These are phyloP conservation scores for Gallirallus australis DNA, from an alignment of 2,797 vertebrate genomes.

Conservation along the genomic window DNA sequence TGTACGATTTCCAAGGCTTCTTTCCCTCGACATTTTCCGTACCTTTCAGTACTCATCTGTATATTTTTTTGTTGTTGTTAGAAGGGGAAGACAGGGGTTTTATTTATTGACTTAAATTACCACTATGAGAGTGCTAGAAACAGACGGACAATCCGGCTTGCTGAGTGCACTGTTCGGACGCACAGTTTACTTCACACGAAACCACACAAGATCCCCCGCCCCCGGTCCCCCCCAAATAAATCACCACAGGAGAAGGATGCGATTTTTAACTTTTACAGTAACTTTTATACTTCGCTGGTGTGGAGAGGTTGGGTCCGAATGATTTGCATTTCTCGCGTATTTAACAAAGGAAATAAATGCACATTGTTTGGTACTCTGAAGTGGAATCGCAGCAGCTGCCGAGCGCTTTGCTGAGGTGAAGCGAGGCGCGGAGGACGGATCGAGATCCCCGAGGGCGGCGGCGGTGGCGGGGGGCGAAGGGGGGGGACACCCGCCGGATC, in stretches of 20 bases:
- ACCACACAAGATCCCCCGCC: not conserved
- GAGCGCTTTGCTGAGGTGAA: not conserved
- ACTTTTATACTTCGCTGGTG: slow-evolving; percentile 69
- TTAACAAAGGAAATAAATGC: slow-evolving; percentile 28
- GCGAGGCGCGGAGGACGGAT: not conserved
- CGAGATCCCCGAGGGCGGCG: not conserved
- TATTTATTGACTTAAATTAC: slow-evolving; percentile 80
- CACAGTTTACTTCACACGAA: slow-evolving; percentile 29
- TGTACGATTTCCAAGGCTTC: not conserved
- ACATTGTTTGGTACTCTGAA: not conserved
- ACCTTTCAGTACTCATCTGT: slow-evolving; percentile 51
- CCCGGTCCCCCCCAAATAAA: not conserved
- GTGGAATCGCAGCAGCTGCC: not conserved
- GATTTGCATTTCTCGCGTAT: slow-evolving; percentile 53
- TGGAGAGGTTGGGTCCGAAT: slow-evolving; percentile 38
- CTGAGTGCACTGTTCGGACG: slow-evolving; percentile 23
- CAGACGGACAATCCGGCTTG: slow-evolving; percentile 24
- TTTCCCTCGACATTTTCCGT: slow-evolving; percentile 45
- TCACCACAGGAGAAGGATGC: not conserved
- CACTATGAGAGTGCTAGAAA: slow-evolving; percentile 61
- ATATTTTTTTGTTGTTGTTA: slow-evolving; percentile 63
- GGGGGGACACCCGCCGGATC: not conserved
- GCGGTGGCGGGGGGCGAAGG: not conserved
- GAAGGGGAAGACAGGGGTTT: slow-evolving; percentile 65
- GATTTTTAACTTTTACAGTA: slow-evolving; percentile 67